Evolutionary conservation across 2,888 invertebrate genomes (phyloP), one percentile per base, ranked within the genome.

Genomic region (Prosopocoilus inquinatus): DNA sequence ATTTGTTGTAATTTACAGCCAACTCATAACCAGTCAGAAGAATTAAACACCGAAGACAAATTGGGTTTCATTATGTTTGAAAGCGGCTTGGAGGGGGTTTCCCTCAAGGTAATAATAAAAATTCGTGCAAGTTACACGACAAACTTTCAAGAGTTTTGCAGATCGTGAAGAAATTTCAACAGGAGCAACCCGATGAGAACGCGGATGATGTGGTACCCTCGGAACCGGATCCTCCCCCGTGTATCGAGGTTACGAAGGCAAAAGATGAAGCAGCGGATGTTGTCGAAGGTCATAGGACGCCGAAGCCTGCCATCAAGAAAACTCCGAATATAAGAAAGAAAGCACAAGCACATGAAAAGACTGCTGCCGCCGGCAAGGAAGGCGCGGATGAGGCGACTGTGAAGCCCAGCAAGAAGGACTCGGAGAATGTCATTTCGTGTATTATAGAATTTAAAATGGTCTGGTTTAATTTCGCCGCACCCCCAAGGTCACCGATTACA

Each of bases 381-480:
- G 15, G 7, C 12, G 12, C 9, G 3, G 41, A 11, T 13, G 41
- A 41, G 9, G 2, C 41, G 15, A 41, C n/a, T 44, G 20, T 9
- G 33, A 53, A 35, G 12, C 44, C 2, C 33, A 47, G 13, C 39
- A 78, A 81, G 0, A 87, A 85, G 70, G 83, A 86, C 55, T 87
- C 84, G 60, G 90, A 88, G 32, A 90, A 90, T 69, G 87, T 88
- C 0, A 90, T 94, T 0, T 93, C 93, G 0, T 94, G 94, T 67
- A 86, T 91, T 1, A 89, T 96, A 50, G 92, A 96, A 71, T 78
- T 97, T 53, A 91, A 91, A 73, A 87, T 91, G 0, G 90, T 95
- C 43, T 97, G 96, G 96, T 94, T 97, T 69, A 96, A 96, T 75
- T 97, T 97, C 78, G 96, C 97, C 3, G 96, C 97, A 0, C 96